Evolutionary conservation across 2,797 vertebrate species (phyloP).

Genomic region (Hydrophis major): DNA sequence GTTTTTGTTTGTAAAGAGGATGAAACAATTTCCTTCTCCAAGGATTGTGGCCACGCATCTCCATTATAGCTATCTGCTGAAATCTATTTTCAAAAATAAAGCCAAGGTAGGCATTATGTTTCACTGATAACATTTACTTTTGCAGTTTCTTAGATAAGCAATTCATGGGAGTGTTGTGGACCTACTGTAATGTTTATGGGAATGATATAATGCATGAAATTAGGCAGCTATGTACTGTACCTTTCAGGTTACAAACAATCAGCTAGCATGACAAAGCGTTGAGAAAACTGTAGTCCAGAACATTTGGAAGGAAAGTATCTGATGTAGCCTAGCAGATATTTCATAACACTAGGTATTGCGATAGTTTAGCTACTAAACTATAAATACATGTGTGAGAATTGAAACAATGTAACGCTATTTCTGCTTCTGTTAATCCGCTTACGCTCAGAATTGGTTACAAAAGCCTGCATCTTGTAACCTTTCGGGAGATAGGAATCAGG

Average conservation of each 20-base stretch:
- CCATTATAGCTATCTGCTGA: conserved; percentile 60
- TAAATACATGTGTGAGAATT: too few relatives aligned
- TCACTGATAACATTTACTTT: background rate
- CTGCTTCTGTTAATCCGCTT: too few relatives aligned
- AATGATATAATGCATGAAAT: background rate
- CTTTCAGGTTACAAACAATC: background rate
- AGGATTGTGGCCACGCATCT: conserved; percentile 67
- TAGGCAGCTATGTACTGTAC: background rate
- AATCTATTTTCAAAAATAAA: conserved; percentile 66
- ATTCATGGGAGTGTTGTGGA: background rate
- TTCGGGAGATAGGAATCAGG: too few relatives aligned
- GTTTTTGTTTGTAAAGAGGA: conserved; percentile 56
- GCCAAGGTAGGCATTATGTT: conserved; percentile 43
- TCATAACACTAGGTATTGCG: background rate
- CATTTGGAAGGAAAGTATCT: background rate
- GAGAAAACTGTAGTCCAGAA: background rate
- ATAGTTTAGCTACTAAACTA: background rate
- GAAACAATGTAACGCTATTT: too few relatives aligned
- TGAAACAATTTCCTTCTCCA: conserved; percentile 64
- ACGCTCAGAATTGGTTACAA: too few relatives aligned
- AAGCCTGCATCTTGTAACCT: too few relatives aligned
- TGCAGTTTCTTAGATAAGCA: background rate
- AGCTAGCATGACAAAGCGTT: background rate
- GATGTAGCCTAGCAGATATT: background rate
- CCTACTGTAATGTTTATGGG: background rate